Base-by-base conservation (phyloP, 2,888 invertebrate genomes). In the Agrochola litura region DNA sequence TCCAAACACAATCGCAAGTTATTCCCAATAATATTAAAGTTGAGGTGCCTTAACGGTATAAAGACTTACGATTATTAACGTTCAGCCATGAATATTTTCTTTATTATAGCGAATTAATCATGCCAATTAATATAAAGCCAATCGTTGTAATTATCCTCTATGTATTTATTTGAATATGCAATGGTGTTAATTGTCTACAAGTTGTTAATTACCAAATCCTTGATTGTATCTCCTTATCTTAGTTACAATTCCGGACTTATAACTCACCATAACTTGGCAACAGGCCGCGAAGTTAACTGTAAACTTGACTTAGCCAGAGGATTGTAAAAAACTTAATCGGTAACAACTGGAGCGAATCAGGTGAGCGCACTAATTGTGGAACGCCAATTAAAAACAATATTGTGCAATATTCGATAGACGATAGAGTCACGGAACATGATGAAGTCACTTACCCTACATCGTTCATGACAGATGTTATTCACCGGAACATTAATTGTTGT, bases 311-410 rank as follows among this genome's bases (percentile, higher is more conserved):
- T 93, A 92, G 93, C 91, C 90, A 87, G 92, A 91, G 88, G 93
- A 91, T 90, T 90, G 93, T 94, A 96, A 96, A 84, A 96, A 96
- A 96, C 93, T 94, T 93, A 95, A 96, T 95, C 95, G 95, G 89
- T 95, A 95, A 95, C 95, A 96, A 96, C 95, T 96, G 96, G 96
- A 96, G 95, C 96, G 93, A 95, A 96, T 96, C 96, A 92, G 92
- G 92, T 93, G 92, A 92, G 92, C 92, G 93, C 90, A 92, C 90
- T 95, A 95, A 96, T 96, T 94, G 93, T 92, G 85, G 88, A 88
- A 89, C 89, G 89, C 91, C 95, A 95, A 96, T 96, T 95, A 95
- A 91, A 87, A 89, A 91, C 90, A 83, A 93, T 94, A 94, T 96
- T 96, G 95, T 95, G 95, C 95, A 96, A 96, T 94, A 95, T 92